Evolutionary conservation across 2,888 invertebrate species (phyloP).

Genomic region (Andrena fulva): DNA sequence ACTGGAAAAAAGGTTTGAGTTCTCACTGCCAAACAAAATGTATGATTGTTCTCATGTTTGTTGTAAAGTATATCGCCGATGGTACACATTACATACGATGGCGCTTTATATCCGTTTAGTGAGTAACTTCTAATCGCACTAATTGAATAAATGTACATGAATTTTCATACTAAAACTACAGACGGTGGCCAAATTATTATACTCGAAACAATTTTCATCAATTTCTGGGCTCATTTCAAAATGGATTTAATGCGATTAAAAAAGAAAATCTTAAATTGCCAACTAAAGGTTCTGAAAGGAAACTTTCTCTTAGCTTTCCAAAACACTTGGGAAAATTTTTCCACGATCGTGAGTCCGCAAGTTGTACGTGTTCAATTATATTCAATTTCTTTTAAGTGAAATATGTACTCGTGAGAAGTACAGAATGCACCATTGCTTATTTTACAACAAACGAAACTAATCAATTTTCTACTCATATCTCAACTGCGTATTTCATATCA

Average conservation of each 20-base stretch:
- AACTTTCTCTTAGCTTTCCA: too few relatives aligned
- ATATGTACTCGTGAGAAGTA: slow-evolving; percentile 4
- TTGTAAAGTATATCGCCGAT: slow-evolving; percentile 60
- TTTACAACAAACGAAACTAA: slow-evolving; percentile 61
- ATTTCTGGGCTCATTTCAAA: too few relatives aligned
- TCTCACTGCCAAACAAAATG: slow-evolving; percentile 69
- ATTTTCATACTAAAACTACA: neutral
- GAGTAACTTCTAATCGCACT: neutral
- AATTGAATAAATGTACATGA: neutral
- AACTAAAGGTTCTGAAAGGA: too few relatives aligned
- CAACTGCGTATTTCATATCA: slow-evolving; percentile 55
- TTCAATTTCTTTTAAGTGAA: neutral
- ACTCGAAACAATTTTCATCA: too few relatives aligned
- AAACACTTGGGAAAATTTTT: too few relatives aligned
- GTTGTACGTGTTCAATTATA: too few relatives aligned
- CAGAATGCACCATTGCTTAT: slow-evolving; percentile 61
- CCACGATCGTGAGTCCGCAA: too few relatives aligned
- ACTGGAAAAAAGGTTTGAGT: slow-evolving; percentile 84
- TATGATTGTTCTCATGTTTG: slow-evolving; percentile 55
- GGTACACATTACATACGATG: slow-evolving; percentile 38
- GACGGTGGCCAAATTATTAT: too few relatives aligned
- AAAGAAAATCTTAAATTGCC: too few relatives aligned
- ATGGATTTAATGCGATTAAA: too few relatives aligned
- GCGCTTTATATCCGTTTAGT: slow-evolving; percentile 5
- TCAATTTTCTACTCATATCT: slow-evolving; percentile 46